Evolutionary conservation across 2,797 vertebrate genomes (phyloP).

Genomic region (Ataeniobius toweri): DNA sequence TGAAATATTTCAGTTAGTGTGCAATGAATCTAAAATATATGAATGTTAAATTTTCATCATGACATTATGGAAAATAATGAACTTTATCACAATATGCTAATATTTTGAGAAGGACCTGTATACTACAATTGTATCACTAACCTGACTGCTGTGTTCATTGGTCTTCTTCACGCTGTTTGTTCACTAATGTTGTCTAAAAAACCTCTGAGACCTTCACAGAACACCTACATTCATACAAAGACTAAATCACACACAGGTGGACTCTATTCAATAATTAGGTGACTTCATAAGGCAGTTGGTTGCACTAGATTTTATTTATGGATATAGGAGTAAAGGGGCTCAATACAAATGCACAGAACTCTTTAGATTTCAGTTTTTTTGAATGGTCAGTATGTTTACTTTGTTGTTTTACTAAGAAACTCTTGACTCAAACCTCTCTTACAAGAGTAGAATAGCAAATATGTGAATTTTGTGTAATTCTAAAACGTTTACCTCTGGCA

Average conservation of each 20-base stretch:
- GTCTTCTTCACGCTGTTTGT: neutral
- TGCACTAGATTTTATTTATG: neutral
- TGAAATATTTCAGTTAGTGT: too few relatives aligned
- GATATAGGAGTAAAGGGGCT: neutral
- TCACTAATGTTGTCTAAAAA: neutral
- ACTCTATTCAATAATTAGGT: neutral
- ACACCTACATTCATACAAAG: neutral
- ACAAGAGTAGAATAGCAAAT: neutral
- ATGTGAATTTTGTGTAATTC: neutral
- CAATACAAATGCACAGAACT: neutral
- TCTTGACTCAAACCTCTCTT: neutral
- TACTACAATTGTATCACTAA: neutral
- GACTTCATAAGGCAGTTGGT: neutral
- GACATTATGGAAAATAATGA: too few relatives aligned
- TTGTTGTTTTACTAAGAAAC: neutral
- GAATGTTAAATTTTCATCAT: too few relatives aligned
- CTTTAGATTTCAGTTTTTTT: neutral
- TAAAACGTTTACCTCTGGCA: neutral
- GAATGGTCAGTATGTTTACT: too few relatives aligned
- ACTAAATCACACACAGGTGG: neutral
- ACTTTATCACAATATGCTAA: too few relatives aligned
- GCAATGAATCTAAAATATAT: too few relatives aligned
- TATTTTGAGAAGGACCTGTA: too few relatives aligned
- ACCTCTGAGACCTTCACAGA: neutral
- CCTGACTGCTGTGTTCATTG: neutral